Evolutionary conservation across 1,140 invertebrate genomes (phyloP).

Genomic region (Euura saliciscinereae): DNA sequence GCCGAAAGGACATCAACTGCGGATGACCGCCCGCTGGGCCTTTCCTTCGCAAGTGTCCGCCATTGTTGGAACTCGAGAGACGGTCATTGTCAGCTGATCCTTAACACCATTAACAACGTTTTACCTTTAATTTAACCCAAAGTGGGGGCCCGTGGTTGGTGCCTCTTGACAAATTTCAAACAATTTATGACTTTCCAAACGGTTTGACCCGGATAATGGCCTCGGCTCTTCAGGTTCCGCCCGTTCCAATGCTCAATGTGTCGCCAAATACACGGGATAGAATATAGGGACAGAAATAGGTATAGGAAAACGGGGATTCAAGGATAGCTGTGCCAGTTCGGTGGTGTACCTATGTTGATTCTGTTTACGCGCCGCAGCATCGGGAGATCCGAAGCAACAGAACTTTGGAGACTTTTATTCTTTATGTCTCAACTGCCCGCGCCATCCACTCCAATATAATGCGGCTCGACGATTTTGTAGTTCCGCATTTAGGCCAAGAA

Average conservation of each 20-base stretch:
- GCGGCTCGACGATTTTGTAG: too few relatives aligned
- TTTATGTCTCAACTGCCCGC: background rate
- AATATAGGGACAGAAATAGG: too few relatives aligned
- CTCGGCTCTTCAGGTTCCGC: background rate
- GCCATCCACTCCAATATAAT: background rate
- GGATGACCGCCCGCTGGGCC: constrained; percentile 40
- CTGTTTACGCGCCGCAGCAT: background rate
- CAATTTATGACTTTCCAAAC: constrained; percentile 37
- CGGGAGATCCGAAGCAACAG: background rate
- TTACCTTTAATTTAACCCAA: constrained; percentile 56
- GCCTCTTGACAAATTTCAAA: constrained; percentile 56
- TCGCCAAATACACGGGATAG: constrained; percentile 10
- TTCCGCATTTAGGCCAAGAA: too few relatives aligned
- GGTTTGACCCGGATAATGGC: constrained; percentile 28
- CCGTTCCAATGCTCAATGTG: constrained; percentile 13
- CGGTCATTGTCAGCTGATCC: constrained; percentile 38
- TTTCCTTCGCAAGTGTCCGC: constrained; percentile 52
- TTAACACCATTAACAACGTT: constrained; percentile 57
- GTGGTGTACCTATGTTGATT: too few relatives aligned
- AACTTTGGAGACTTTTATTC: constrained; percentile 6
- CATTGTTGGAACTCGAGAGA: constrained; percentile 47
- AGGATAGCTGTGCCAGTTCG: too few relatives aligned
- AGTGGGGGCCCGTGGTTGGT: constrained; percentile 31
- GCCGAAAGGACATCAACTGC: constrained; percentile 1
- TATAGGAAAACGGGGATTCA: too few relatives aligned